These are phyloP conservation scores for Psittacula derbiana DNA, from an alignment of 2,797 vertebrate genomes.

Conservation along the genomic window DNA sequence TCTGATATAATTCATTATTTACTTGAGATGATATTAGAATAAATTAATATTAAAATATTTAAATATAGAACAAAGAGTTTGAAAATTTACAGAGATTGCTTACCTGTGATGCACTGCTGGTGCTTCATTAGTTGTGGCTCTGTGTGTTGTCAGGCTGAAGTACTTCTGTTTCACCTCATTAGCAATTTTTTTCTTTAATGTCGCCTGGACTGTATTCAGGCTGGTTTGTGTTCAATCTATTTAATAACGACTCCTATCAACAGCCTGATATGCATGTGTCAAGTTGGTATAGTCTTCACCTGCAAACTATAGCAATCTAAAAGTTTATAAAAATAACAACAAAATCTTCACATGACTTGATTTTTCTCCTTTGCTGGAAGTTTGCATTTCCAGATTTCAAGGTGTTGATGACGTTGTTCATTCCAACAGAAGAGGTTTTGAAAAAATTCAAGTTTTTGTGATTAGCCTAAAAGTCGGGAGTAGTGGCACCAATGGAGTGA, in stretches of 20 bases:
- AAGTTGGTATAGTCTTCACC: background rate
- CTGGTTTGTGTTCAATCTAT: background rate
- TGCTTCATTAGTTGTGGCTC: slow-evolving; percentile 34
- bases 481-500: background rate
- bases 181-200: background rate
- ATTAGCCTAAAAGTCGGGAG: background rate
- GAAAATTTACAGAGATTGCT: slow-evolving; percentile 63
- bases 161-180: background rate
- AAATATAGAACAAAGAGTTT: slow-evolving; percentile 64
- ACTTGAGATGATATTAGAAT: slow-evolving; percentile 57
- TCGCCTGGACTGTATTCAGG: background rate
- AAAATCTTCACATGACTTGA: background rate
- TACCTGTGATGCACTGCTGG: background rate
- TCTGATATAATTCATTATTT: slow-evolving; percentile 52
- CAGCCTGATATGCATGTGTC: background rate
- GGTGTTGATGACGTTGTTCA: background rate
- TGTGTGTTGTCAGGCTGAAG: background rate
- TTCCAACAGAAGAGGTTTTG: background rate
- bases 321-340: background rate
- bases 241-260: background rate
- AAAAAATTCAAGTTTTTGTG: background rate
- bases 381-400: background rate
- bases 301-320: background rate
- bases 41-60: slow-evolving; percentile 77
- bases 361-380: background rate